Evolutionary conservation across 2,888 invertebrate genomes (phyloP).

Genomic region (Gymnocheta viridis): DNA sequence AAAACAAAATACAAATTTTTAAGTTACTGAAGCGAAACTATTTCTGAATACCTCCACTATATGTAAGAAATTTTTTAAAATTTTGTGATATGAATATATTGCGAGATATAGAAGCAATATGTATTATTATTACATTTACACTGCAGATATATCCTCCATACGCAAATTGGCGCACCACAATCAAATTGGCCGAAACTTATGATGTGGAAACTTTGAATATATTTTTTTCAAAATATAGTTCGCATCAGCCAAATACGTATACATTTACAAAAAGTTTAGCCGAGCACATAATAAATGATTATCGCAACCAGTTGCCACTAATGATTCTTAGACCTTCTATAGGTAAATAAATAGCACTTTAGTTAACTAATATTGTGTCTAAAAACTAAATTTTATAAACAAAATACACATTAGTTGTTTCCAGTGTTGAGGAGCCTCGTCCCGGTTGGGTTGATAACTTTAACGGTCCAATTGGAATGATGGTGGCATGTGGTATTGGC

Average conservation of each 20-base stretch:
- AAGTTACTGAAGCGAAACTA: too few species aligned
- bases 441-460: slow-evolving; percentile 95
- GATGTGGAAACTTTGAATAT: slow-evolving; percentile 83
- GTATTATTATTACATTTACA: neutral
- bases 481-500: slow-evolving; percentile 88
- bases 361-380: too few species aligned
- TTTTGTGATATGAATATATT: too few species aligned
- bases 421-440: slow-evolving; percentile 85
- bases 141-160: slow-evolving; percentile 81
- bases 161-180: slow-evolving; percentile 87
- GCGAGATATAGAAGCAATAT: too few species aligned
- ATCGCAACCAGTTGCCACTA: slow-evolving; percentile 86
- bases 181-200: slow-evolving; percentile 85
- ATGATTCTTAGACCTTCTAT: slow-evolving; percentile 94
- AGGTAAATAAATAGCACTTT: slow-evolving; percentile 83
- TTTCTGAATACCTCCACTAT: too few species aligned
- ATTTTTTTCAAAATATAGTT: slow-evolving; percentile 83
- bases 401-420: slow-evolving; percentile 83
- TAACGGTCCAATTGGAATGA: slow-evolving; percentile 92
- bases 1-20: too few species aligned
- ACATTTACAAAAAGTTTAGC: slow-evolving; percentile 94
- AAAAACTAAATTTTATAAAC: neutral
- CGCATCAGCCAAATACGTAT: slow-evolving; percentile 93
- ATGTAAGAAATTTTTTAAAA: too few species aligned
- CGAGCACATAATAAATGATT: slow-evolving; percentile 90